Base-by-base conservation (phyloP, 1,140 invertebrate species). In the Zaprionus gabonicus region DNA sequence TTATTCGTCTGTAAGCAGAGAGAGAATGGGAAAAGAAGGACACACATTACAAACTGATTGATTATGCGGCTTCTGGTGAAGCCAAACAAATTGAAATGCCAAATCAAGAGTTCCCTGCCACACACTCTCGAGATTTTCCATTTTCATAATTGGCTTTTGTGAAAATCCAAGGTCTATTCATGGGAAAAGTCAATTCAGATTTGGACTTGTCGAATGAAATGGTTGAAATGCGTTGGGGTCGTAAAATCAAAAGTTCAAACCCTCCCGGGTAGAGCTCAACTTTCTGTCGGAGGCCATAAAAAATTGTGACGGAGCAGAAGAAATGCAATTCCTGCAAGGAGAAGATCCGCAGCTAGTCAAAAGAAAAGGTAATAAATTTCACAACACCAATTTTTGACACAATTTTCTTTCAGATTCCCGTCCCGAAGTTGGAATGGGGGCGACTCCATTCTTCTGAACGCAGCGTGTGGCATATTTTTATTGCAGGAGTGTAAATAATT, bases 401-500 rank as follows among this genome's bases (percentile, higher is more conserved):
- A 81, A 75, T 76, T 73, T 76, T 71, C 31, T 34, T 34, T 34
- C 9, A 10, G 31, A 34, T 34, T 10, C 31, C 31, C 41, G 7
- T 46, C 17, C 7, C 41, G 41, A 46, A 46, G 17, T n/a, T n/a
- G 9, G 25, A 15, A 3, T 3, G 3, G 41, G 27, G 5, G 9
- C n/a, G 25, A 31, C 7, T 57, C 20, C 20, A 12, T 66, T 49
- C 36, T 46, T 17, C 41, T 13, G 41, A 34, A 28, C 58, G 13
- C 51, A 63, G 64, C 38, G 51, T 69, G 66, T 64, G 76, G 70
- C 84, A 79, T 79, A 84, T 81, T 90, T 88, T 90, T 88, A 88
- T 88, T 88, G 81, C 78, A 77, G 46, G 83, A 88, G 76, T 88
- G 85, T 88, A 88, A 90, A 90, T 88, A 90, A 90, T 90, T 90